phyloP scores from a whole-genome alignment of 2,888 invertebrate genomes.

The Nemoura dubitans region DNA sequence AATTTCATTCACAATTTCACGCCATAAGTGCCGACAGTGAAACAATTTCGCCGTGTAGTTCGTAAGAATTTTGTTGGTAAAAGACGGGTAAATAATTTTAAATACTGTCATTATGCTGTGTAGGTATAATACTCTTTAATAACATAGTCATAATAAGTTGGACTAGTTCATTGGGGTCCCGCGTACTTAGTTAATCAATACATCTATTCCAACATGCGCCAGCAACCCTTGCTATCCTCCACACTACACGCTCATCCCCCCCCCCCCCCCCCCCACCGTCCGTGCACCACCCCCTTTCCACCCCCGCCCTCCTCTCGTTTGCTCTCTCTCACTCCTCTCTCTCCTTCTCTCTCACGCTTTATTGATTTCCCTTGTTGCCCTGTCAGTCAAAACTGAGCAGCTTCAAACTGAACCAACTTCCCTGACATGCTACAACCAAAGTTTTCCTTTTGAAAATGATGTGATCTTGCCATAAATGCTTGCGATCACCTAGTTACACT shows the following conservation, averaged over 20 bases:
- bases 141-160: not conserved
- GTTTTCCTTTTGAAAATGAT: not conserved
- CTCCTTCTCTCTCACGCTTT: slow-evolving; percentile 27
- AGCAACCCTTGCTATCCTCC: slow-evolving; percentile 33
- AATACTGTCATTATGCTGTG: not conserved
- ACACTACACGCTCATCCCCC: slow-evolving; percentile 14
- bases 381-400: slow-evolving; percentile 37
- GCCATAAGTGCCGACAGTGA: not conserved
- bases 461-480: not conserved
- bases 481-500: not conserved
- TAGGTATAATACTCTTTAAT: not conserved
- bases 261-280: not conserved
- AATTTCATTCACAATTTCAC: not conserved
- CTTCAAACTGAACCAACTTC: not conserved
- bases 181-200: slow-evolving; percentile 38
- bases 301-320: slow-evolving; percentile 16
- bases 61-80: too few species aligned
- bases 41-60: not conserved
- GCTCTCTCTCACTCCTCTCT: slow-evolving; percentile 23
- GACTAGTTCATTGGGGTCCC: not conserved
- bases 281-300: slow-evolving; percentile 19
- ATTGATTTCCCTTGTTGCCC: slow-evolving; percentile 40
- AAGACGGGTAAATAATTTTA: not conserved
- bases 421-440: not conserved
- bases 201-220: not conserved